Conservation (phyloP, 1,140 invertebrate genomes). For the Pseudomyrmex flavicornis region DNA sequence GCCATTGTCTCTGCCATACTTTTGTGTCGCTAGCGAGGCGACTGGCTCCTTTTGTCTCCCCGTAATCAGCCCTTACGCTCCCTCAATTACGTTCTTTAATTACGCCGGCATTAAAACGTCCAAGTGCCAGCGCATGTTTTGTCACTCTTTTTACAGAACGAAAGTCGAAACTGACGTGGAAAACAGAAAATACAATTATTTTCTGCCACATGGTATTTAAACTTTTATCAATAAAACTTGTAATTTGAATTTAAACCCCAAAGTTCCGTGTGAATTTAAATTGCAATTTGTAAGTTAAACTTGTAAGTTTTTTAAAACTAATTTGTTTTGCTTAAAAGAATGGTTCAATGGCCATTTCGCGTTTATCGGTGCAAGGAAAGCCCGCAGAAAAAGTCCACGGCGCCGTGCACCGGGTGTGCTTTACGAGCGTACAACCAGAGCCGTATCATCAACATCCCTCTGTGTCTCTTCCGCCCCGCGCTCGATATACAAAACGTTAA, state of each 20-base stretch:
- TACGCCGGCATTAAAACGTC: slow-evolving; percentile 60
- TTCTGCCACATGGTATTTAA: not conserved
- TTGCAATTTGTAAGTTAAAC: not conserved
- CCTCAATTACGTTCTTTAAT: slow-evolving; percentile 71
- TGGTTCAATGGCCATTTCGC: not conserved
- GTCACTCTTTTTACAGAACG: not conserved
- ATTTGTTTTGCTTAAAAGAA: slow-evolving; percentile 10
- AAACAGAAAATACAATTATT: not conserved
- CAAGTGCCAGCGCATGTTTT: slow-evolving; percentile 65
- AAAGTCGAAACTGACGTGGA: not conserved
- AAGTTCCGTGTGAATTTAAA: not conserved
- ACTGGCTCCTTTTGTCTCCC: slow-evolving; percentile 65
- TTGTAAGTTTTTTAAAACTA: not conserved
- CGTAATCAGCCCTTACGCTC: slow-evolving; percentile 82
- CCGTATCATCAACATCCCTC: not conserved
- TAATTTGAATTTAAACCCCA: not conserved
- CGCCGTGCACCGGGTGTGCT: slow-evolving; percentile 63
- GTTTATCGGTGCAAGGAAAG: slow-evolving; percentile 26
- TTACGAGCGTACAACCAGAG: slow-evolving; percentile 59
- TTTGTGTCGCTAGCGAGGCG: slow-evolving; percentile 69
- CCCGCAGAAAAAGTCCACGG: slow-evolving; percentile 23
- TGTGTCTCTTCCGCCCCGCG: not conserved
- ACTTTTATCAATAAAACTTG: too few relatives aligned
- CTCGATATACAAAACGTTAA: slow-evolving; percentile 72
- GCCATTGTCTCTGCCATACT: slow-evolving; percentile 77